Percentiles rank a stretch among this genome's conserved stretches.
These are phyloP conservation scores for Peromyscus leucopus DNA, from an alignment of 2,113 vertebrate species.

Conservation along the genomic window DNA sequence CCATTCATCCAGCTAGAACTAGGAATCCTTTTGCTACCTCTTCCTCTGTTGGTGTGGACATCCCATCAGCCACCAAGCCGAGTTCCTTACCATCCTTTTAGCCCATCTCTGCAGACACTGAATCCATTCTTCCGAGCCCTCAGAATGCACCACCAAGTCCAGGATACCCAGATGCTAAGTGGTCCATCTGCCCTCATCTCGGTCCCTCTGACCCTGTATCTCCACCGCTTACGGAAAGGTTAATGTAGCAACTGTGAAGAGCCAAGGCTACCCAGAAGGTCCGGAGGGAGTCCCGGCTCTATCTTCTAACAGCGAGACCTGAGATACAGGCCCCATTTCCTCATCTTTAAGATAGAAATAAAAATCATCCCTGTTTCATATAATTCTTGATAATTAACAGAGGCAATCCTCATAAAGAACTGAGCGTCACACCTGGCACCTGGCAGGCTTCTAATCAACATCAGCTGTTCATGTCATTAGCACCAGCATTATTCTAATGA, in stretches of 20 bases:
- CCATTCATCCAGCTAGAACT: not conserved
- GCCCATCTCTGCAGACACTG: not conserved
- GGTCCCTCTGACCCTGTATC: not conserved
- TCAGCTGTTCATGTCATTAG: not conserved
- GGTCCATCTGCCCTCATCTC: not conserved
- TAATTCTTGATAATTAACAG: not conserved
- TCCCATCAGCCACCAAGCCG: not conserved
- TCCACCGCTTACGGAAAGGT: not conserved
- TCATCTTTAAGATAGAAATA: slow-evolving; percentile 37
- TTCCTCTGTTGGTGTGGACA: not conserved
- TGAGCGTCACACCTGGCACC: not conserved
- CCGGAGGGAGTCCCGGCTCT: not conserved
- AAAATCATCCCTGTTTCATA: not conserved
- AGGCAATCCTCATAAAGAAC: not conserved
- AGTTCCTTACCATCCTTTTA: not conserved
- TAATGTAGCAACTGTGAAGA: not conserved
- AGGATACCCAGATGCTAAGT: not conserved
- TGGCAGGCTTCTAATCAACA: not conserved
- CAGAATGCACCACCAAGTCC: not conserved
- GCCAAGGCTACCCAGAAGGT: not conserved
- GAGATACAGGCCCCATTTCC: not conserved
- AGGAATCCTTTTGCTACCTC: not conserved
- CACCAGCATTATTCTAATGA: not conserved
- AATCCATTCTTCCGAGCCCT: not conserved
- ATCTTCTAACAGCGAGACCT: not conserved